Base-by-base conservation (phyloP, 1,140 invertebrate species). In the Dinothrombium tinctorium region DNA sequence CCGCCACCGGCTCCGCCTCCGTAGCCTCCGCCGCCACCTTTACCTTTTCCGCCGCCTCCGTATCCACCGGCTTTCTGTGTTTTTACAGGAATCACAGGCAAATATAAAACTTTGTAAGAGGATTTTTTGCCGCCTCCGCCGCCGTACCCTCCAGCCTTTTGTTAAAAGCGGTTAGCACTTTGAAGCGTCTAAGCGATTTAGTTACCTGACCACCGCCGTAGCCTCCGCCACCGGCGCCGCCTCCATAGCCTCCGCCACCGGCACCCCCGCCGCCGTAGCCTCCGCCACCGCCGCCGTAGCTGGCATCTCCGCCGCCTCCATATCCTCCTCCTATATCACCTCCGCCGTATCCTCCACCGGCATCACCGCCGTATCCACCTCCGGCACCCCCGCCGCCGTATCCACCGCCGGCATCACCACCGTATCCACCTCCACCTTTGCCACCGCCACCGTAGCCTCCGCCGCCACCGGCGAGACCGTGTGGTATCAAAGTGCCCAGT, bases 121-220 rank as follows among this genome's bases (percentile, higher is more conserved):
- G 25, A 26, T 14, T 32, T 26, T 11, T 54, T 51, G 25, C 62
- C 39, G 17, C 41, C 57, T 39, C 57, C 51, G 12, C 45, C 56
- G 41, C 44, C 54, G 32, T 51, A 56, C 45, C 51, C 54, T 19
- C 9, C 9, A n/a, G 28, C 9, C 28, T 29, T 9, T 9, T 9
- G 9, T 9, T 9, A 29, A 29, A n/a, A 29, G 14, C 28, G 9
- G 28, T 9, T 9, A 29, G 28, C 28, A 29, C 28, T 29, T 29
- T 9, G 9, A 9, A n/a, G 9, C 9, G 28, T 9, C 28, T 29
- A 29, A 9, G 28, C 9, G 28, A 9, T 9, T 9, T 9, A 29
- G 28, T 29, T 29, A 29, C 28, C 28, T 29, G 28, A 29, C 28
- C 28, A 29, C 28, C 28, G 14, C 9, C 28, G 14, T 14, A 9